Evolutionary conservation across 2,888 invertebrate species (phyloP), one percentile per base, ranked within the genome.

Genomic region (Acheta domesticus): DNA sequence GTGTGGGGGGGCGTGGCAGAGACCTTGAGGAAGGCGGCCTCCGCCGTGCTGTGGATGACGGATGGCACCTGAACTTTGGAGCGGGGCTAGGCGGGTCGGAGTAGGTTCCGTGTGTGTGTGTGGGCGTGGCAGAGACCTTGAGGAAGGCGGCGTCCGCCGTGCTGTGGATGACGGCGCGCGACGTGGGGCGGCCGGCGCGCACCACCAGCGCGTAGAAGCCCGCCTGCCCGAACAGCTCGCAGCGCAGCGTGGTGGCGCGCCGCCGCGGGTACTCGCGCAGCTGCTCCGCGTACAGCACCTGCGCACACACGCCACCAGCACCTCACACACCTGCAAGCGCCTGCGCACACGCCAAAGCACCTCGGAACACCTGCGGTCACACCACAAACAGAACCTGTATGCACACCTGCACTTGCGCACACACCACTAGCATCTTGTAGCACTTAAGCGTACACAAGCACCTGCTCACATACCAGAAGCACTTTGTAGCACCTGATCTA

Each of bases 211-310:
- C 92, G 85, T 95, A 95, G 86, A 93, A 93, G 0, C 95, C 95
- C 0, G 94, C 94, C 82, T 94, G 89, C 1, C 95, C 95, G 84
- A 95, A 95, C 73, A 94, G 89, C 85, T 95, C 93, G 84, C 95
- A 95, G 50, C 92, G 89, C 48, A 95, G 88, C 5, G 90, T 90
- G 84, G 94, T 88, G 21, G 91, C 89, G 75, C 91, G 90, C 50
- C 91, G 89, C n/a, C 91, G 91, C 36, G 94, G 92, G 86, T 93
- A 89, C 49, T 92, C 92, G n/a, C 89, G 87, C 77, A 95, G 91
- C 87, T 94, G 93, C 86, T 95, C 94, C 4, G 92, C 92, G 87
- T 94, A 94, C 78, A 95, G 87, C 80, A 93, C 90, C 87, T 93
- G 91, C 73, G 8, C 36, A 36, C 36, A 36, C 36, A 36, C 36